Conservation (phyloP, 1,140 invertebrate species). For the Trissolcus basalis region DNA sequence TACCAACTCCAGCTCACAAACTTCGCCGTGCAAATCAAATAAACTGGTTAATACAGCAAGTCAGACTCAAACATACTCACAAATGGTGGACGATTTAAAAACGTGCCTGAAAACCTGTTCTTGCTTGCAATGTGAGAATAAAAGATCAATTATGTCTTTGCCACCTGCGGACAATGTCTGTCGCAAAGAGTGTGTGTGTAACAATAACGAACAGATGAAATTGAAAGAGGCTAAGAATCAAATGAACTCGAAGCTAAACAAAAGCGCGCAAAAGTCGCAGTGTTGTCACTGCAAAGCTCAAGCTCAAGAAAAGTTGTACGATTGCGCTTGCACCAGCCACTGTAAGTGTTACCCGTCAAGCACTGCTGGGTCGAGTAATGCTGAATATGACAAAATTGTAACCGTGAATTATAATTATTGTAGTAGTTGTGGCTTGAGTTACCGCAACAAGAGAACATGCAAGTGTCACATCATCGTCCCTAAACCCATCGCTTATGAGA, state of each 20-base stretch:
- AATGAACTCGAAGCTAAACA: constrained; percentile 65
- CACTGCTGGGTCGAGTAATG: constrained; percentile 25
- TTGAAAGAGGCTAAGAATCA: constrained; percentile 72
- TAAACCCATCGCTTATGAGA: constrained; percentile 71
- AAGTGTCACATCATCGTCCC: constrained; percentile 64
- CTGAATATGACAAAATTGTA: constrained; percentile 50
- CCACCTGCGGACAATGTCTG: not conserved
- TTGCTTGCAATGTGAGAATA: constrained; percentile 3
- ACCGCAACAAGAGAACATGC: constrained; percentile 62
- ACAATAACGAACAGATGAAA: constrained; percentile 40
- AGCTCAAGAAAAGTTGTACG: not conserved
- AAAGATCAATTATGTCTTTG: not conserved
- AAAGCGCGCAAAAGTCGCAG: not conserved
- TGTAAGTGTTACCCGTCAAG: not conserved
- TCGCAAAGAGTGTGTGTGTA: constrained; percentile 12
- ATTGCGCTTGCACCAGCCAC: no score
- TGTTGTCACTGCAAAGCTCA: constrained; percentile 6
- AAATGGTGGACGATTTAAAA: not conserved
- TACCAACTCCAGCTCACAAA: constrained; percentile 59
- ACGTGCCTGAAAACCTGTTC: constrained; percentile 5
- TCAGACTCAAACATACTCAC: constrained; percentile 22
- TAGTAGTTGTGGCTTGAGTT: constrained; percentile 63
- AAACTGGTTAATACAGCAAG: constrained; percentile 5
- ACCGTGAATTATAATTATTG: constrained; percentile 60
- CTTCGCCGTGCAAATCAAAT: constrained; percentile 13